Conservation (phyloP, 2,113 vertebrate genomes). For the Paracanthobrama guichenoti region DNA sequence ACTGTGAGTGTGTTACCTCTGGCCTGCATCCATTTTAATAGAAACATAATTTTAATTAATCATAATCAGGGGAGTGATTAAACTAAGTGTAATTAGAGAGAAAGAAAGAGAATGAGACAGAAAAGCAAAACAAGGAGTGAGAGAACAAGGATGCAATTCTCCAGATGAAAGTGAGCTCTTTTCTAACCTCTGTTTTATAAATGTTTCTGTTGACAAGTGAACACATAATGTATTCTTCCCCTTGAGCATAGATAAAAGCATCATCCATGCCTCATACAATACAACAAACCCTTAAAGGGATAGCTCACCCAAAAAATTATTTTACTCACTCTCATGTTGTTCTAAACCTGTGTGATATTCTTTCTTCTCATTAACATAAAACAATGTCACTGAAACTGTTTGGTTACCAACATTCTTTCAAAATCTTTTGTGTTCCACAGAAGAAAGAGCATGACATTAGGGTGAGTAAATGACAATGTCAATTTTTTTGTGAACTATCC, state of each 20-base stretch:
- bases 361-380: neutral
- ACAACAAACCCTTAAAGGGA: neutral
- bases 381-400: neutral
- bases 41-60: slow-evolving; percentile 9
- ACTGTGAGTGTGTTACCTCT: neutral
- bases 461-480: neutral
- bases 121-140: neutral
- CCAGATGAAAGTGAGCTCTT: neutral
- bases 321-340: neutral
- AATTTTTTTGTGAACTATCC: neutral
- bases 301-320: neutral
- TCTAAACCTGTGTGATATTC: neutral
- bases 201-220: slow-evolving; percentile 28
- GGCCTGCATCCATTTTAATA: slow-evolving; percentile 22
- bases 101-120: neutral
- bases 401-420: neutral
- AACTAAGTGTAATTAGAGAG: slow-evolving; percentile 23
- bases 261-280: neutral
- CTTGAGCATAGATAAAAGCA: neutral
- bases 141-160: neutral
- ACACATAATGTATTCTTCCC: neutral
- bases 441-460: neutral
- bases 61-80: slow-evolving; percentile 22
- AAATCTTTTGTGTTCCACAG: neutral
- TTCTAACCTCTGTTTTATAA: neutral